A percentile compares a stretch with the other conserved stretches of the same genome.
Evolutionary conservation across 2,113 vertebrate genomes (phyloP).

Genomic region (Castor canadensis): DNA sequence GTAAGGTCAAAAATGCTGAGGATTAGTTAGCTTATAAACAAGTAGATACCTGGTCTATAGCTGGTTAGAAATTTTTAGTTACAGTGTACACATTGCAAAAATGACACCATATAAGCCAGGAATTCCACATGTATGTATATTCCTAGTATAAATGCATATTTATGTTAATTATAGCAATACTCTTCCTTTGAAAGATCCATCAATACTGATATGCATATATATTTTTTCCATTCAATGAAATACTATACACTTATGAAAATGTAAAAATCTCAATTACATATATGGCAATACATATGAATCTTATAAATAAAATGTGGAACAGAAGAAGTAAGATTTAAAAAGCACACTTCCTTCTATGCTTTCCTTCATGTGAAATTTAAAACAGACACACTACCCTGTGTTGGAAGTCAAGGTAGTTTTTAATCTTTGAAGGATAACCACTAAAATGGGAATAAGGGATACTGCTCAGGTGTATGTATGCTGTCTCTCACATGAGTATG

Average conservation of each 20-base stretch:
- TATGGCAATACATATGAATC: not conserved
- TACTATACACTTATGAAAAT: not conserved
- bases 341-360: not conserved
- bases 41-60: not conserved
- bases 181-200: not conserved
- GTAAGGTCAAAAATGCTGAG: not conserved
- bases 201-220: not conserved
- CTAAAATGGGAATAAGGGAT: not conserved
- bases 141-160: not conserved
- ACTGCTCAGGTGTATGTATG: not conserved
- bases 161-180: not conserved
- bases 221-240: not conserved
- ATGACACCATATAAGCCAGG: not conserved
- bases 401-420: not conserved
- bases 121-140: not conserved
- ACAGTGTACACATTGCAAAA: not conserved
- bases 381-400: not conserved
- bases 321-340: not conserved
- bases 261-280: not conserved
- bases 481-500: not conserved
- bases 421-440: not conserved
- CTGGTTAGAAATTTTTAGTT: not conserved
- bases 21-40: not conserved
- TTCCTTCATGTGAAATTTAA: not conserved
- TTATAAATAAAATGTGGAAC: constrained; percentile 2